Base-by-base conservation (phyloP, 2,888 invertebrate species). In the Hirtodrosophila duncani region DNA sequence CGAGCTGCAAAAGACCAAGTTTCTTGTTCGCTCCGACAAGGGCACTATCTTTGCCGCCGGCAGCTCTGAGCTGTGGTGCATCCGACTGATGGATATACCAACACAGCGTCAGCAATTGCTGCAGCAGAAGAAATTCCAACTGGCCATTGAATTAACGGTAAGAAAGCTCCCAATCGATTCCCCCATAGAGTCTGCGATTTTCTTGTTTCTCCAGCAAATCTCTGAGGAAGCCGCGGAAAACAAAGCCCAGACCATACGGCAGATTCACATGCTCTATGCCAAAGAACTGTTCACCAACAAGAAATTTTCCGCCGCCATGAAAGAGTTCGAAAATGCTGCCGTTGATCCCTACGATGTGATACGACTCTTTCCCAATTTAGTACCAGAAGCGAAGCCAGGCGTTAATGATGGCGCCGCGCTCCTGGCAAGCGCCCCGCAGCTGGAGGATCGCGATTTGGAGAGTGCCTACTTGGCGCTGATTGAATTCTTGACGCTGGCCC, bases 341-440 rank as follows among this genome's bases (percentile, higher is more conserved):
- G 97, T 96, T 3, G 98, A 99, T 88, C 97, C 98, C 0, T 94
- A 95, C 30, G 95, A 97, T 84, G 98, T 99, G 6, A 98, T 99
- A 59, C 92, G 96, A 56, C 88, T 99, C 18, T 98, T 96, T 87
- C 98, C 99, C 0, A 95, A 96, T 83, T 88, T 99, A 36, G 90
- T 86, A 17, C 88, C 83, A 11, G 86, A 85, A 16, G 77, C 78
- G 2, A 71, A 79, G 6, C 56, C 49, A 10, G 18, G 48, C 2
- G 13, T 43, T 27, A 84, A 87, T 26, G 70, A 86, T 53, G 27
- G 39, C 2, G 16, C 62, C 3, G 60, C 68, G 17, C 67, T 79
- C 1, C 29, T 56, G 11, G 38, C 67, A 2, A 60, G 27, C 10
- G 56, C 82, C 9, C 80, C 80, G 0, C 88, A 88, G 59, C 87